These are phyloP conservation scores for Leptarthrus brevirostris DNA, from an alignment of 2,888 invertebrate species.

Conservation along the genomic window DNA sequence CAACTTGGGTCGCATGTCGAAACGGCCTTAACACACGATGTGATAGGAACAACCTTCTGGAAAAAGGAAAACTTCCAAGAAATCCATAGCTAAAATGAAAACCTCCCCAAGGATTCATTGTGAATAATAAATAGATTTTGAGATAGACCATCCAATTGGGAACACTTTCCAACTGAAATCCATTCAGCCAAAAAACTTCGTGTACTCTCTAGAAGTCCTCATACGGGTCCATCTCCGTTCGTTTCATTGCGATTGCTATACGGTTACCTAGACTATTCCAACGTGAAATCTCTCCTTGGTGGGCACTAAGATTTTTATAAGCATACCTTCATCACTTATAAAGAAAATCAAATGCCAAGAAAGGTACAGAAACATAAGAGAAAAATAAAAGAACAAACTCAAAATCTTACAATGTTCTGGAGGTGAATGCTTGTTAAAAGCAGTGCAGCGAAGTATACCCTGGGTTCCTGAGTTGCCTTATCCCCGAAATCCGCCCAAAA, in stretches of 20 bases:
- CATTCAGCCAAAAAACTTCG: slow-evolving; percentile 5
- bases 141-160: slow-evolving; percentile 45
- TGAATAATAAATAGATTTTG: slow-evolving; percentile 54
- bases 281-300: slow-evolving; percentile 13
- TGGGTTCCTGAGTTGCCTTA: neutral
- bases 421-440: neutral
- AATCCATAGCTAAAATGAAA: slow-evolving; percentile 32
- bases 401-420: neutral
- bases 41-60: neutral
- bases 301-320: slow-evolving; percentile 14
- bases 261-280: neutral
- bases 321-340: slow-evolving; percentile 43
- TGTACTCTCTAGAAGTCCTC: neutral
- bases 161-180: slow-evolving; percentile 18
- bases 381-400: neutral
- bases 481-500: slow-evolving; percentile 8
- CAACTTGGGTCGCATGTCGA: neutral
- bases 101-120: slow-evolving; percentile 51
- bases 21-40: neutral
- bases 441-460: neutral
- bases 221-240: neutral
- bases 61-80: neutral
- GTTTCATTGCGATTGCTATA: slow-evolving; percentile 16
- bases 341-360: slow-evolving; percentile 37
- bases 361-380: neutral